Conservation (phyloP, 1,140 invertebrate species). For the Sitobion miscanthi region DNA sequence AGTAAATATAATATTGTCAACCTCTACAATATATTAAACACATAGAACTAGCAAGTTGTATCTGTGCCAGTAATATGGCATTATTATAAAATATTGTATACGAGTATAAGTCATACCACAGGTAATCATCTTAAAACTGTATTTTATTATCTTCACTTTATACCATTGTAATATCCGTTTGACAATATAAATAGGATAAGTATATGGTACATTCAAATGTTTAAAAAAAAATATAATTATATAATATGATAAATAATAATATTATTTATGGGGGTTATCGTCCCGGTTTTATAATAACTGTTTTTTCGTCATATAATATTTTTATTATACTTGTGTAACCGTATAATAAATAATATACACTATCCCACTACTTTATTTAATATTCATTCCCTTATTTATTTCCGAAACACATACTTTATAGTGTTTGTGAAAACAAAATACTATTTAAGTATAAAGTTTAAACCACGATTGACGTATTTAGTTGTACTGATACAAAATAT, state of each 20-base stretch:
- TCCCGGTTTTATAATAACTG: no score
- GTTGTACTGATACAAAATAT: neutral
- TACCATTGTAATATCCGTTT: neutral
- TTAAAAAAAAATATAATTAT: no score
- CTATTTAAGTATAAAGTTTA: neutral
- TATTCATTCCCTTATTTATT: neutral
- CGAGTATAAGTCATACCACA: neutral
- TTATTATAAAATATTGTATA: neutral
- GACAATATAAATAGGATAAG: neutral
- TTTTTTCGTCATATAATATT: neutral
- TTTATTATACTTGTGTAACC: no score
- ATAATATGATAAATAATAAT: no score
- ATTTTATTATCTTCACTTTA: neutral
- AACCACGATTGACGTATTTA: neutral
- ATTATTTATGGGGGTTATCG: no score
- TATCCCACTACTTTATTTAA: neutral
- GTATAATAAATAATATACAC: no score
- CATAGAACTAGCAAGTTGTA: neutral
- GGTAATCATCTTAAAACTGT: neutral
- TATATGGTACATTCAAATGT: neutral
- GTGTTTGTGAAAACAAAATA: neutral
- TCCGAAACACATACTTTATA: neutral
- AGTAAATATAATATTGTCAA: neutral
- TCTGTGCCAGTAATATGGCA: neutral
- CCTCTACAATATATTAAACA: neutral